A percentile compares a stretch with the other conserved stretches of the same genome.
Conservation (phyloP, 2,888 invertebrate species). For the Candidula unifasciata region DNA sequence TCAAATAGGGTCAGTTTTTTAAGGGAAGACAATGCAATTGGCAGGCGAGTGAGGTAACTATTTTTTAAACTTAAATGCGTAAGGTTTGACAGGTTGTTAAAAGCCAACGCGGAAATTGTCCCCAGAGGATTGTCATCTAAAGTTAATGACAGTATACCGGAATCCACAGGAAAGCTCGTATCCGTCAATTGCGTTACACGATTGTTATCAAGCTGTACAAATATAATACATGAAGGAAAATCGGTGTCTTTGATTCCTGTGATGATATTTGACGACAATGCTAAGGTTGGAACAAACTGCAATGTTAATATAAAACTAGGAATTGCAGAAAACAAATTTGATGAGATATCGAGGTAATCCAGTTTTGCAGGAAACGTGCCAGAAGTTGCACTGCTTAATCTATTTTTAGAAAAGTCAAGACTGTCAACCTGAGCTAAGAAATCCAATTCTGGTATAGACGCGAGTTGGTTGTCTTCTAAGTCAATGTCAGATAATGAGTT, state of each 20-base stretch:
- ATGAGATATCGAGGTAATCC: not conserved
- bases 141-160: not conserved
- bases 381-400: not conserved
- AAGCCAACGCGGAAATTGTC: not conserved
- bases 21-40: not conserved
- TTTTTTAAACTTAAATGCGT: not conserved
- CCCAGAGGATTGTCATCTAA: not conserved
- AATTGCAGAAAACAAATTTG: not conserved
- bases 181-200: no score
- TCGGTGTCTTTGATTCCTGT: not conserved
- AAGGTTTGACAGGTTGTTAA: not conserved
- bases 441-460: not conserved
- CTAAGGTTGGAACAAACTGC: not conserved
- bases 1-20: not conserved
- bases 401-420: not conserved
- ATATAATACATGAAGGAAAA: not conserved
- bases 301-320: not conserved
- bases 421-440: not conserved
- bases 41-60: not conserved
- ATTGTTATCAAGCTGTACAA: no score
- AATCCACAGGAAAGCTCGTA: not conserved
- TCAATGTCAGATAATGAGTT: not conserved
- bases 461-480: not conserved
- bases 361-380: not conserved
- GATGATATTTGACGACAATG: not conserved